Evolutionary conservation across 2,113 vertebrate species (phyloP).

Genomic region (Polyodon spathula): DNA sequence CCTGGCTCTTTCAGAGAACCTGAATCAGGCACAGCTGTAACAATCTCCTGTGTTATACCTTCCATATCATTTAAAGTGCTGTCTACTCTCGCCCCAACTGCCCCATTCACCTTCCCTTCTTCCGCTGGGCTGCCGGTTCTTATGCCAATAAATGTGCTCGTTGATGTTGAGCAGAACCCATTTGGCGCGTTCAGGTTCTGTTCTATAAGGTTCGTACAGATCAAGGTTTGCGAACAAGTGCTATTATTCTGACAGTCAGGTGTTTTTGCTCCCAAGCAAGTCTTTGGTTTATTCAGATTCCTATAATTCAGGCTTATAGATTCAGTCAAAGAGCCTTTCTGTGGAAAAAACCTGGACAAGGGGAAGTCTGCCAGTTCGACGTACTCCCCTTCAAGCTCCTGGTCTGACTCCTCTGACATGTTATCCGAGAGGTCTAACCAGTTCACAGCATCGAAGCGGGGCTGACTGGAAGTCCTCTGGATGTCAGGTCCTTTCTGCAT

Average conservation of each 20-base stretch:
- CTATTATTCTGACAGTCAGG: constrained; percentile 17
- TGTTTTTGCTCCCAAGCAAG: constrained; percentile 26
- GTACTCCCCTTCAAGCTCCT: constrained; percentile 68
- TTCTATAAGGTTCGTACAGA: constrained; percentile 30
- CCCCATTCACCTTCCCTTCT: not conserved
- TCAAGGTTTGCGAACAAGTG: constrained; percentile 30
- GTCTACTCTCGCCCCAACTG: not conserved
- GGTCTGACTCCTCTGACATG: constrained; percentile 11
- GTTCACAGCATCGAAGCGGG: constrained; percentile 17
- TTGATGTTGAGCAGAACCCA: constrained; percentile 3
- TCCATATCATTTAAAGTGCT: not conserved
- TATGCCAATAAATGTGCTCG: constrained; percentile 8
- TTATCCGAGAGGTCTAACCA: constrained; percentile 24
- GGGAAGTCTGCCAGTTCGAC: constrained; percentile 59
- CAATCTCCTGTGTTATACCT: constrained; percentile 21
- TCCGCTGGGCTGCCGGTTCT: not conserved
- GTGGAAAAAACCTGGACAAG: constrained; percentile 56
- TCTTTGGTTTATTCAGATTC: constrained; percentile 40
- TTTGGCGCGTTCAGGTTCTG: constrained; percentile 26
- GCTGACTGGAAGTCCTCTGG: constrained; percentile 14
- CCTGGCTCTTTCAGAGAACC: constrained; percentile 1
- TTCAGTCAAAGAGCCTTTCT: constrained; percentile 55
- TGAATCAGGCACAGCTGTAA: constrained; percentile 19
- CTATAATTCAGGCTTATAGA: constrained; percentile 46
- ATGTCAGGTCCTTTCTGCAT: constrained; percentile 6